Evolutionary conservation across 2,797 vertebrate species (phyloP).

Genomic region (Tokudaia muenninki): DNA sequence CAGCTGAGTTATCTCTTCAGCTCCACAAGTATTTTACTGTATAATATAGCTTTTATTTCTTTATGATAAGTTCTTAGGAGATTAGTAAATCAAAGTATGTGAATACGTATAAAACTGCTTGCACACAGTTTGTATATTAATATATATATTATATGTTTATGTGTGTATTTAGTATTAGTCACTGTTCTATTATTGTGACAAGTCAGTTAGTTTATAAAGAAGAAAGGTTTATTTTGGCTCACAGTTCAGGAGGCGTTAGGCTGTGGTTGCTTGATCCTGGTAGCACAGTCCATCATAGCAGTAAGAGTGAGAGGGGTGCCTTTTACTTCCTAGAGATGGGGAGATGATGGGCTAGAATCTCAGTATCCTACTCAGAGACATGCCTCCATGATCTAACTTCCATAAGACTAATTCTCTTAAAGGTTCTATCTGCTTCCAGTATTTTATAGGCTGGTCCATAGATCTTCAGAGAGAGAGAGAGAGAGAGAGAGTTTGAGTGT

Average conservation of each 20-base stretch:
- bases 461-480: no score
- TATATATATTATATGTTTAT: neutral
- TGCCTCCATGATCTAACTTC: neutral
- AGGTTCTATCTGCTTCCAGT: neutral
- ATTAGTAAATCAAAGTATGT: conserved; percentile 41
- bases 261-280: neutral
- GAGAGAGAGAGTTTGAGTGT: no score
- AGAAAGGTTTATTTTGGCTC: neutral
- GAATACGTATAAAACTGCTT: neutral
- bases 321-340: neutral
- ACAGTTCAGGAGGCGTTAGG: neutral
- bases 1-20: neutral
- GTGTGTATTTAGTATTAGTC: neutral
- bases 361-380: neutral
- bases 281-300: neutral
- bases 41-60: conserved; percentile 22
- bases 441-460: neutral
- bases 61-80: conserved; percentile 1
- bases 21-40: conserved; percentile 12
- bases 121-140: neutral
- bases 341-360: neutral
- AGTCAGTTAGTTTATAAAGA: neutral
- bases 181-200: neutral
- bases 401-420: neutral
- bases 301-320: neutral